Evolutionary conservation across 1,140 invertebrate genomes (phyloP).

Genomic region (Drosophila ambigua): DNA sequence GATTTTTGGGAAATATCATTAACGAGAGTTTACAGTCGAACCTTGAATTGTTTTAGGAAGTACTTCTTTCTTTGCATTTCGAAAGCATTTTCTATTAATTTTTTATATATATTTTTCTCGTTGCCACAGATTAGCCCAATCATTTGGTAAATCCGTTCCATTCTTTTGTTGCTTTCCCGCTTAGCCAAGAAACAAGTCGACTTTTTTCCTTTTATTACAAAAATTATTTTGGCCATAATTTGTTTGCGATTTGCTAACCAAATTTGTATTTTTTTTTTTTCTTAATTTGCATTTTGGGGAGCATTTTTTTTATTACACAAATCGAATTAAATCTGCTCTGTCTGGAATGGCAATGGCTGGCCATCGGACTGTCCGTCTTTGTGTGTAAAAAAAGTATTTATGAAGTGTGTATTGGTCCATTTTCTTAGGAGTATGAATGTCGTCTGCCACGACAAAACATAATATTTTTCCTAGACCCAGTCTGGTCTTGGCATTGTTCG

Average conservation of each 20-base stretch:
- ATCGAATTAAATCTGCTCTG: slow-evolving; percentile 44
- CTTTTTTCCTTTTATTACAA: not conserved
- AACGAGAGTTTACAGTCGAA: not conserved
- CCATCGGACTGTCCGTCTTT: not conserved
- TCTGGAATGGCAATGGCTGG: slow-evolving; percentile 15
- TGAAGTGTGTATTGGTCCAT: slow-evolving; percentile 14
- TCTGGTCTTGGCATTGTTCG: slow-evolving; percentile 4
- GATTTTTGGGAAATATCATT: not conserved
- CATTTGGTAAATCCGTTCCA: slow-evolving; percentile 37
- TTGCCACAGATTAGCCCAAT: slow-evolving; percentile 46
- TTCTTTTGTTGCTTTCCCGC: not conserved
- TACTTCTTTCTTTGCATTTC: not conserved
- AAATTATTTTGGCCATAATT: slow-evolving; percentile 7
- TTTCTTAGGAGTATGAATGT: slow-evolving; percentile 16
- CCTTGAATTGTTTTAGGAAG: slow-evolving; percentile 3
- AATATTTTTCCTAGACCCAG: slow-evolving; percentile 19
- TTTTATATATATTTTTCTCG: slow-evolving; percentile 1
- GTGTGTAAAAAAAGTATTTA: slow-evolving; percentile 44
- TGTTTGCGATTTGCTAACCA: slow-evolving; percentile 37
- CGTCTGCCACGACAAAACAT: slow-evolving; percentile 12
- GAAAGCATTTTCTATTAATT: not conserved
- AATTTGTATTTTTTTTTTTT: slow-evolving; percentile 56
- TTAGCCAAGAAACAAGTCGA: not conserved
- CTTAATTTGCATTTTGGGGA: slow-evolving; percentile 44
- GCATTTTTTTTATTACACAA: slow-evolving; percentile 32